Evolutionary conservation across 92 coral and sea anemone species (phyloP).

Genomic region (Phenganax subtilis): DNA sequence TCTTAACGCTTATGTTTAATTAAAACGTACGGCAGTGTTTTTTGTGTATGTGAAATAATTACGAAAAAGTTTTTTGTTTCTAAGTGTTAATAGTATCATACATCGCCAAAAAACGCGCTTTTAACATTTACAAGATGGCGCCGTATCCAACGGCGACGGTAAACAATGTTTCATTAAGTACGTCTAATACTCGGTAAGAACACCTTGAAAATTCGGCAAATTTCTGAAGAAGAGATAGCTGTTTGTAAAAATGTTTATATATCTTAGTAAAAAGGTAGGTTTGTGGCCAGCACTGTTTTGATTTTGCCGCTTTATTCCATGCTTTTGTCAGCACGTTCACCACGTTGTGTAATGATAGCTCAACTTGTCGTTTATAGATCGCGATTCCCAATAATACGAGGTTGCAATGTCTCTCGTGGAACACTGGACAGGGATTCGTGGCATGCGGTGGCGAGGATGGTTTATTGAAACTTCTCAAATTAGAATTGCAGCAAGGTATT

Average conservation of each 20-base stretch:
- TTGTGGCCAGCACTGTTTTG: not conserved
- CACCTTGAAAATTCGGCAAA: not conserved
- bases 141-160: conserved; percentile 38
- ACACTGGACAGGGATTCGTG: conserved; percentile 87
- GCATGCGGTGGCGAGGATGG: conserved; percentile 99
- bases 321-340: not conserved
- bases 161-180: not conserved
- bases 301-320: not conserved
- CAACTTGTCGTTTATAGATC: conserved; percentile 52
- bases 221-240: not conserved
- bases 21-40: too few species aligned
- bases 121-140: conserved; percentile 8
- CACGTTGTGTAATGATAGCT: not conserved
- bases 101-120: too few species aligned
- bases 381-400: conserved; percentile 94
- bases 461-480: conserved; percentile 74
- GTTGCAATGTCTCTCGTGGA: conserved; percentile 88
- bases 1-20: too few species aligned
- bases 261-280: conserved; percentile 90
- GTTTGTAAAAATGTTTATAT: conserved; percentile 69
- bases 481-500: conserved; percentile 86
- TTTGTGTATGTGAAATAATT: too few species aligned
- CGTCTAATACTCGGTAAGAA: not conserved
- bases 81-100: too few species aligned
- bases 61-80: too few species aligned